Percentiles rank a stretch among this genome's conserved stretches.
Conservation (phyloP, 1,140 invertebrate genomes). For the Hesperophylax magnus region DNA sequence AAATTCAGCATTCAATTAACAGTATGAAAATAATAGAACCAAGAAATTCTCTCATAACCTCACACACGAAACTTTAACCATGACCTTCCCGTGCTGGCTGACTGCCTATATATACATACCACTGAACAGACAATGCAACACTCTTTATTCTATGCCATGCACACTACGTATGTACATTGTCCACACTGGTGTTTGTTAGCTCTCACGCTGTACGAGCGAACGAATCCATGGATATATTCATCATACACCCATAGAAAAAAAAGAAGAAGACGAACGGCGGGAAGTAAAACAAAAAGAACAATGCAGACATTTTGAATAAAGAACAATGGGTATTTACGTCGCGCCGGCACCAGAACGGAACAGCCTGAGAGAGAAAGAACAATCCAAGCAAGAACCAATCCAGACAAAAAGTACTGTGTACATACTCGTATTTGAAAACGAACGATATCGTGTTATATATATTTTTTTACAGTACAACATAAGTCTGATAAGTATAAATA, state of each 20-base stretch:
- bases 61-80: conserved; percentile 24
- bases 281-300: conserved; percentile 42
- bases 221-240: not conserved
- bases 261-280: conserved; percentile 33
- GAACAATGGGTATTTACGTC: conserved; percentile 45
- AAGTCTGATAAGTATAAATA: too few relatives aligned
- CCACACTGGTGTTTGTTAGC: too few relatives aligned
- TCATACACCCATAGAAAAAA: conserved; percentile 29
- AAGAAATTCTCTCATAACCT: conserved; percentile 26
- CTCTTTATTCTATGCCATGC: too few relatives aligned
- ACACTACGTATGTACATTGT: too few relatives aligned
- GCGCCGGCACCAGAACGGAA: conserved; percentile 35
- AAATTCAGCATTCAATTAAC: not conserved
- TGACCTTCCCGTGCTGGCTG: conserved; percentile 18
- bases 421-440: too few relatives aligned
- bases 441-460: too few relatives aligned
- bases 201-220: not conserved
- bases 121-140: too few relatives aligned
- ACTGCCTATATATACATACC: too few relatives aligned
- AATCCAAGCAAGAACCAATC: not conserved
- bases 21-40: not conserved
- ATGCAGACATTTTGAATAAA: conserved; percentile 45
- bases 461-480: too few relatives aligned
- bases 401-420: too few relatives aligned
- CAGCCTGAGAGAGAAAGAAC: conserved; percentile 25